A percentile compares a stretch with the other conserved stretches of the same genome.
phyloP scores from a whole-genome alignment of 53 echinoderm and acorn worm genomes.

The Crossaster papposus region DNA sequence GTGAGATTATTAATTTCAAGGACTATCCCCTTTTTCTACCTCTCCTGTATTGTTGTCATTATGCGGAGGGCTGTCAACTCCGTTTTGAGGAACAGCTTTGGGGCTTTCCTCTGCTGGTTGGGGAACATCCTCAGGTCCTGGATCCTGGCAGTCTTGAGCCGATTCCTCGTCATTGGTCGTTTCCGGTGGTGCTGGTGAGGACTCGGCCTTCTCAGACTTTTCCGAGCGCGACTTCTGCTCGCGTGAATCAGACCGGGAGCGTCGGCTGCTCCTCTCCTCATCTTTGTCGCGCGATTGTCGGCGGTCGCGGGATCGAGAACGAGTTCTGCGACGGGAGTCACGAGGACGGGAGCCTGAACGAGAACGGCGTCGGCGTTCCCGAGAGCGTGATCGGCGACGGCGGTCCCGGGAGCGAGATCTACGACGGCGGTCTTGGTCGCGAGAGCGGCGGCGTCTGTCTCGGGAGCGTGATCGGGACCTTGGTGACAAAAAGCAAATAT shows the following conservation, averaged over 20 bases:
- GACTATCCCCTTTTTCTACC: conserved; percentile 36
- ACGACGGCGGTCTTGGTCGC: conserved; percentile 59
- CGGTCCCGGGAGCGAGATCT: conserved; percentile 61
- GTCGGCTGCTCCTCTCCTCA: conserved; percentile 7
- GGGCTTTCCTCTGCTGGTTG: background rate
- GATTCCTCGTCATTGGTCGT: background rate
- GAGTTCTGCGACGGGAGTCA: background rate
- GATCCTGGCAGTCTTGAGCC: background rate
- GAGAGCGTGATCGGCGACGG: conserved; percentile 38
- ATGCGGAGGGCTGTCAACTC: background rate
- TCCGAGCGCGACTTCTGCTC: conserved; percentile 8
- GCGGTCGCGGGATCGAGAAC: conserved; percentile 36
- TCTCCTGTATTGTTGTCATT: conserved; percentile 19
- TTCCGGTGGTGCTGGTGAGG: background rate
- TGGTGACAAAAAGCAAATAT: background rate
- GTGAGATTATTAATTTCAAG: conserved; percentile 2
- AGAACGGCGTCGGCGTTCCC: conserved; percentile 34
- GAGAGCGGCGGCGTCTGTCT: conserved; percentile 66
- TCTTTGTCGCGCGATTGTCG: conserved; percentile 30
- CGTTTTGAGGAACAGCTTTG: background rate
- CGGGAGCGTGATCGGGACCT: conserved; percentile 79
- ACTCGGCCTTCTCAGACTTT: conserved; percentile 32
- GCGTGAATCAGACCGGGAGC: conserved; percentile 19
- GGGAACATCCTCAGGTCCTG: conserved; percentile 30
- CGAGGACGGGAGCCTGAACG: conserved; percentile 31